Evolutionary conservation across 2,888 invertebrate genomes (phyloP).

Genomic region (Vannuccia rotundouncinata): DNA sequence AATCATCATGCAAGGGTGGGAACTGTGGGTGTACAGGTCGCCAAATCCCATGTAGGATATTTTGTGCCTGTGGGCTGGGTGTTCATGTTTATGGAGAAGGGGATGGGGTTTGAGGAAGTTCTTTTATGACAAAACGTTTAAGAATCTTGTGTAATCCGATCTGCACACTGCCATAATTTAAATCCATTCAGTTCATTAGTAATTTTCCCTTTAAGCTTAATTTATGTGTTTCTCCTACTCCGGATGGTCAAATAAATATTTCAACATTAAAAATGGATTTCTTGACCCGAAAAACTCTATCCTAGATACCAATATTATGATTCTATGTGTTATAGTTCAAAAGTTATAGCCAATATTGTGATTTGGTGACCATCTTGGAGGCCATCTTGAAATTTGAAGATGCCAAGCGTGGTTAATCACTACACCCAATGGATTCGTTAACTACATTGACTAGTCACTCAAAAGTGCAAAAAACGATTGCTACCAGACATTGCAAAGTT

Average conservation of each 20-base stretch:
- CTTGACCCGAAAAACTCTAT: constrained; percentile 10
- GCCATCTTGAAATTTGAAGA: not conserved
- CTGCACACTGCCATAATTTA: too few relatives aligned
- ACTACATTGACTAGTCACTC: not conserved
- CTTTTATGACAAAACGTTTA: not conserved
- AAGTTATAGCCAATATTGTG: not conserved
- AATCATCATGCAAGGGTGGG: constrained; percentile 7
- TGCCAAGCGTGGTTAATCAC: not conserved
- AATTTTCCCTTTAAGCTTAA: too few relatives aligned
- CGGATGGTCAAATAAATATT: constrained; percentile 11
- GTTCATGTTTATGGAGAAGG: not conserved
- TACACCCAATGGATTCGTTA: not conserved
- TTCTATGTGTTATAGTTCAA: constrained; percentile 9
- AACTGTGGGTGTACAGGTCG: constrained; percentile 24
- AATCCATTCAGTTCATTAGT: too few relatives aligned
- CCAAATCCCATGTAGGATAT: constrained; percentile 5
- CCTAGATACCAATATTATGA: not conserved
- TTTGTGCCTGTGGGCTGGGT: not conserved
- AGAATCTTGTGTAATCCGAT: not conserved
- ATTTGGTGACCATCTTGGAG: constrained; percentile 6
- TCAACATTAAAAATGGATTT: not conserved
- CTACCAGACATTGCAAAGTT: not conserved
- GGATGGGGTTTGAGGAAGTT: not conserved
- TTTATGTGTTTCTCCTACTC: too few relatives aligned
- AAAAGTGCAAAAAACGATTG: not conserved